Evolutionary conservation across 2,888 invertebrate species (phyloP), one percentile per base, ranked within the genome.

Genomic region (Drosophila birchii): DNA sequence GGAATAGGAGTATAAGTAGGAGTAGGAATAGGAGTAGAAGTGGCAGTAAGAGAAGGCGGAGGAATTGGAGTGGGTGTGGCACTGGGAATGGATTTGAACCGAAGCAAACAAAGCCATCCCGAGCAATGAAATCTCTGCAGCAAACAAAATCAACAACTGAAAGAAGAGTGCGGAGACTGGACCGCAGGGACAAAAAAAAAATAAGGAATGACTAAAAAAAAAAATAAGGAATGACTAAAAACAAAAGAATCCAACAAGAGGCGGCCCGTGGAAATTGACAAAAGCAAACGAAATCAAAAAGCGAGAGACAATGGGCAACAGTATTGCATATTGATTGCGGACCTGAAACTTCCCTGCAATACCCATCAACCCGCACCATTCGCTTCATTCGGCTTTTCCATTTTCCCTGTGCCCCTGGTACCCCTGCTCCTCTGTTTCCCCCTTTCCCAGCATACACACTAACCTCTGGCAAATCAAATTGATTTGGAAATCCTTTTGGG

Each of bases 241-340:
- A 45, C 20, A 20, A 44, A 54, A 20, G 20, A 44, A 39, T 29
- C 14, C 38, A 34, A 53, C 23, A 66, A 58, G 57, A 72, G 70
- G 66, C 70, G 55, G 58, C 36, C 63, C 66, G 79, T 86, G 79
- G 63, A 86, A 86, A 84, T 86, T 80, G 84, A 81, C 87, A 86
- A 81, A 77, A 86, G 87, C 82, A 80, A 84, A 76, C 82, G 79
- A 87, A 84, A 68, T 68, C 82, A 82, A 79, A 82, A 76, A 73
- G 76, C 75, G 51, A 73, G 79, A 75, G 82, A 79, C 78, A 80
- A 82, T 82, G 64, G 86, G 61, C 54, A 75, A 66, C 75, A 59
- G 76, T 73, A 67, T 75, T 73, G 73, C 75, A 73, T 73, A 73
- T 73, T 73, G 73, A 68, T 67, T 59, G 79, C 78, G 66, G 51